These are phyloP conservation scores for Pelmatolapia mariae DNA, from an alignment of 2,113 vertebrate species.

Conservation along the genomic window DNA sequence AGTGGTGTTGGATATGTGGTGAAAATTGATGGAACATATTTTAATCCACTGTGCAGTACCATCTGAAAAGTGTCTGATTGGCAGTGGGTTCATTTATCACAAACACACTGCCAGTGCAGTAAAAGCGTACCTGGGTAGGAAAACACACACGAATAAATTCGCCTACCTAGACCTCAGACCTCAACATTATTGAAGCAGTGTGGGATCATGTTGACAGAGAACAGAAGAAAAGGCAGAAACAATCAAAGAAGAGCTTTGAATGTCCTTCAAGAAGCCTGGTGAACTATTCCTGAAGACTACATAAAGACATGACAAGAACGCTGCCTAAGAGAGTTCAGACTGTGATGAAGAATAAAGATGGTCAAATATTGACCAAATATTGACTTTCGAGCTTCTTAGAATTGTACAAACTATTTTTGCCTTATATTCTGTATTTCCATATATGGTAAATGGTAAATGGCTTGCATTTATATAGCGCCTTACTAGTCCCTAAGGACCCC, in stretches of 20 bases:
- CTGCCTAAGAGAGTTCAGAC: not conserved
- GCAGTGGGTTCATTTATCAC: not conserved
- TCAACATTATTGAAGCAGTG: not conserved
- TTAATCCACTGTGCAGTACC: not conserved
- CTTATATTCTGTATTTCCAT: not conserved
- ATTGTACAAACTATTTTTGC: not conserved
- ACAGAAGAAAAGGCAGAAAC: not conserved
- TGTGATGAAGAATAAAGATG: not conserved
- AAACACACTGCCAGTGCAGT: not conserved
- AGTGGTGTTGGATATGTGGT: not conserved
- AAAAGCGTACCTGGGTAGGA: not conserved
- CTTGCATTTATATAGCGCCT: too few relatives aligned
- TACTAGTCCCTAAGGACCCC: too few relatives aligned
- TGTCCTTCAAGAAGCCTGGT: not conserved
- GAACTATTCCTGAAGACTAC: fast-evolving
- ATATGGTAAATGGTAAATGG: too few relatives aligned
- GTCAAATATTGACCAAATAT: fast-evolving
- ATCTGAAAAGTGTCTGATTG: not conserved
- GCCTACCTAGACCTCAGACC: fast-evolving
- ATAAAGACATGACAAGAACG: not conserved
- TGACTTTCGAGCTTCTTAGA: fast-evolving
- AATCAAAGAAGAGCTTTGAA: not conserved
- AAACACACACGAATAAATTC: not conserved
- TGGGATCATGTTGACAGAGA: not conserved
- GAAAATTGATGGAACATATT: not conserved